These are phyloP conservation scores for Heterotilapia buettikoferi DNA, from an alignment of 2,113 vertebrate genomes.

Conservation along the genomic window DNA sequence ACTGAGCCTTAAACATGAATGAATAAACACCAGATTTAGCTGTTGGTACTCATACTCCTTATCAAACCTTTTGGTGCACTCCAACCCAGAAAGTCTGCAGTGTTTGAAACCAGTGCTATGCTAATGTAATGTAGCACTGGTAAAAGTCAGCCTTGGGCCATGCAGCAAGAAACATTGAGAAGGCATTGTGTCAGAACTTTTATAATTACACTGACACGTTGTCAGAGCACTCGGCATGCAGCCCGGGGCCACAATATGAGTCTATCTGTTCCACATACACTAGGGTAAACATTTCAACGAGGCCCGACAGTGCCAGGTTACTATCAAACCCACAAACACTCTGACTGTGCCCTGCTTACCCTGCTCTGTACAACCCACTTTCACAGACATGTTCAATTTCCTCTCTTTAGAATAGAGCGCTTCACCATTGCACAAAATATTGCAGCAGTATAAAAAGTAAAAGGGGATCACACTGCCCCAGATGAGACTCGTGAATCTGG, in stretches of 20 bases:
- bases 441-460: background rate
- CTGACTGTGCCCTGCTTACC: background rate
- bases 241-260: background rate
- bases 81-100: background rate
- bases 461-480: background rate
- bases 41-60: constrained; percentile 26
- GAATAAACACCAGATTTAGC: constrained; percentile 40
- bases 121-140: constrained; percentile 34
- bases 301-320: constrained; percentile 21
- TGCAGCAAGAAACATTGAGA: constrained; percentile 7
- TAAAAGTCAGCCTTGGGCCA: constrained; percentile 21
- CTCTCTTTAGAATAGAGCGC: background rate
- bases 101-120: constrained; percentile 29
- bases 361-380: background rate
- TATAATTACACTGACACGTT: constrained; percentile 21
- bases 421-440: background rate
- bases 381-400: background rate
- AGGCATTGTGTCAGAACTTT: background rate
- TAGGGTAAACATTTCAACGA: constrained; percentile 11
- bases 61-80: constrained; percentile 29
- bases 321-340: constrained; percentile 21
- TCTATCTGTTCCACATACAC: background rate
- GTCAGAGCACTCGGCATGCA: constrained; percentile 1
- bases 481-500: background rate
- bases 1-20: constrained; percentile 22